These are phyloP conservation scores for Halcyon malimbica DNA, from an alignment of 2,113 vertebrate species.

Conservation along the genomic window DNA sequence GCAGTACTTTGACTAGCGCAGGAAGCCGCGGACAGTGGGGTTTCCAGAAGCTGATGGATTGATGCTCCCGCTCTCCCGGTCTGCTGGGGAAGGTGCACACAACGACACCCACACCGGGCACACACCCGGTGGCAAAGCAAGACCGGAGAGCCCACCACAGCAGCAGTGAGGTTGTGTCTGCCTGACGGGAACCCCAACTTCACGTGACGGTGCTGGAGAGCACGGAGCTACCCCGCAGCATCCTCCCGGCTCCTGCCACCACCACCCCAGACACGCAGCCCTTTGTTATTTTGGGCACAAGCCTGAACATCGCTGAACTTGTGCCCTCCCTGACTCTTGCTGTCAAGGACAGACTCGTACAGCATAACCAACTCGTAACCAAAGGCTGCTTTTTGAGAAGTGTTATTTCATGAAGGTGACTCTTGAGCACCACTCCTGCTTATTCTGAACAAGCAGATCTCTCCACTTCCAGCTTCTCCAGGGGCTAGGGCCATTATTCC, in stretches of 20 bases:
- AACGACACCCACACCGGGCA: accelerated
- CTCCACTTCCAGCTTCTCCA: neutral
- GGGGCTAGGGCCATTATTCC: neutral
- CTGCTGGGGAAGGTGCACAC: neutral
- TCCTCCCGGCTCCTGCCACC: accelerated
- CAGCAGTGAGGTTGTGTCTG: neutral
- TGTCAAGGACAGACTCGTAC: neutral
- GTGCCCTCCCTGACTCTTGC: neutral
- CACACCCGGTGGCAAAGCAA: neutral
- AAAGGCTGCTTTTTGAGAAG: neutral
- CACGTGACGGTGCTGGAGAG: accelerated
- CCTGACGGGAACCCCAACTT: accelerated
- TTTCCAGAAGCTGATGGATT: neutral
- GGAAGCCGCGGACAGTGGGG: neutral
- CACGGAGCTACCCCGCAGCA: accelerated
- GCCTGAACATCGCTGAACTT: neutral
- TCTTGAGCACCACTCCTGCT: neutral
- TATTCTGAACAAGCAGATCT: neutral
- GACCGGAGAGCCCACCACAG: neutral
- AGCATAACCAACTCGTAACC: neutral
- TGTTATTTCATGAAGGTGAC: neutral
- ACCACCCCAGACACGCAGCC: neutral
- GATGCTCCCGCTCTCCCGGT: accelerated
- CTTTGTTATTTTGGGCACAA: neutral
- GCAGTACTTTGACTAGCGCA: neutral